Evolutionary conservation across 2,113 vertebrate species (phyloP).

Genomic region (Semnornis frantzii): DNA sequence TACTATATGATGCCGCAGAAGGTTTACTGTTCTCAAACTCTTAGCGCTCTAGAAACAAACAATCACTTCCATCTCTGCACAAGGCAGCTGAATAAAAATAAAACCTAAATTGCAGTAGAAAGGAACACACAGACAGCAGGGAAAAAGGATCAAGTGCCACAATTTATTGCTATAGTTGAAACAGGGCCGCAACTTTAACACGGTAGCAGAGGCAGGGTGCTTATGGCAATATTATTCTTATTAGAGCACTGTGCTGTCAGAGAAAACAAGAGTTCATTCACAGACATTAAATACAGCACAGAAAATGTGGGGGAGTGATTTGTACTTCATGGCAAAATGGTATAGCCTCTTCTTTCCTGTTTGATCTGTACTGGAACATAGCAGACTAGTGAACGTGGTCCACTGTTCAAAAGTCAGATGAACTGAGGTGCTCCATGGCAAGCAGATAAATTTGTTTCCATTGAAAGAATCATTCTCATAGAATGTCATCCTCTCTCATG

Average conservation of each 20-base stretch:
- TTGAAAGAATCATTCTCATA: conserved; percentile 71
- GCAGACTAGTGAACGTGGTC: conserved; percentile 30
- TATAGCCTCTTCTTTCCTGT: conserved; percentile 51
- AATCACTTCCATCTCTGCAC: conserved; percentile 42
- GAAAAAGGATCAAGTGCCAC: conserved; percentile 17
- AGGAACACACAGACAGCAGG: conserved; percentile 11
- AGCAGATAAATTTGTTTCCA: conserved; percentile 73
- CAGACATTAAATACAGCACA: conserved; percentile 6
- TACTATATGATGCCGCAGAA: conserved; percentile 41
- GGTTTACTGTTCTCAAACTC: conserved; percentile 39
- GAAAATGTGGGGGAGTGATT: conserved; percentile 39
- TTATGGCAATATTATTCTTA: conserved; percentile 45
- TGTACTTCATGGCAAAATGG: conserved; percentile 50
- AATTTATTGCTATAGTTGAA: conserved; percentile 52
- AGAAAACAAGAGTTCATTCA: conserved; percentile 56
- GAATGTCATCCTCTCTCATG: conserved; percentile 50
- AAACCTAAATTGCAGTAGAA: conserved; percentile 36
- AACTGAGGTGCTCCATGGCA: conserved; percentile 48
- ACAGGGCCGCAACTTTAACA: conserved; percentile 19
- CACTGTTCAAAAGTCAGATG: conserved; percentile 48
- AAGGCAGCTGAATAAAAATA: conserved; percentile 46
- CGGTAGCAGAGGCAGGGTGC: neutral
- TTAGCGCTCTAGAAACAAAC: conserved; percentile 20
- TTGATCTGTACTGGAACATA: conserved; percentile 27
- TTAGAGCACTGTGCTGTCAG: conserved; percentile 36